Evolutionary conservation across 1,140 invertebrate species (phyloP).

Genomic region (Drosophila trapezifrons): DNA sequence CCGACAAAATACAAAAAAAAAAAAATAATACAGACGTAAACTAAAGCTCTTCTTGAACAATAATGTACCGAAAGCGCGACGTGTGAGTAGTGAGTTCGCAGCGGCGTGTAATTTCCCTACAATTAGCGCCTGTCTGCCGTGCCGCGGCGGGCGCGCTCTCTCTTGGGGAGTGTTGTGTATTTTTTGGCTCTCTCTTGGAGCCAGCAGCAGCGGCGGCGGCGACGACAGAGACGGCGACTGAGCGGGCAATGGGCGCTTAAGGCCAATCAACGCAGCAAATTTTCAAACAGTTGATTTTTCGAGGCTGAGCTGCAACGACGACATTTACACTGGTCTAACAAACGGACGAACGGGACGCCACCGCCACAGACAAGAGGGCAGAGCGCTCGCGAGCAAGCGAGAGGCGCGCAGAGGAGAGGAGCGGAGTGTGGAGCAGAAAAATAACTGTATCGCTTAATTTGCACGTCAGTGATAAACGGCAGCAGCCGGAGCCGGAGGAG

Average conservation of each 20-base stretch:
- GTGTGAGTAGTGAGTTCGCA: conserved; percentile 32
- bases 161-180: conserved; percentile 16
- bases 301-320: conserved; percentile 75
- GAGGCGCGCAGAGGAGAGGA: conserved; percentile 3
- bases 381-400: conserved; percentile 15
- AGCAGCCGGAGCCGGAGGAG: conserved; percentile 1
- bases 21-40: conserved; percentile 40
- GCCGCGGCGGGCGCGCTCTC: conserved; percentile 3
- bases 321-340: conserved; percentile 14
- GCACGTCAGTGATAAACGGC: conserved; percentile 71
- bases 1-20: conserved; percentile 2
- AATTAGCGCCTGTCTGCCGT: conserved; percentile 68
- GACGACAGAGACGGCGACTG: conserved; percentile 39
- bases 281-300: conserved; percentile 80
- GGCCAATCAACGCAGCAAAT: conserved; percentile 79
- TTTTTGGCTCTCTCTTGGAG: conserved; percentile 22
- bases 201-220: conserved; percentile 6
- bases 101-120: conserved; percentile 73
- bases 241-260: conserved; percentile 64
- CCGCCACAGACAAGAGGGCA: conserved; percentile 10
- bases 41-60: conserved; percentile 14
- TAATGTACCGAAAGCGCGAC: neutral
- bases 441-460: conserved; percentile 62
- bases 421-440: conserved; percentile 9
- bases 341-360: conserved; percentile 29